A percentile compares a stretch with the other conserved stretches of the same genome.
Evolutionary conservation across 1,140 invertebrate genomes (phyloP).

Genomic region (Spodoptera litura): DNA sequence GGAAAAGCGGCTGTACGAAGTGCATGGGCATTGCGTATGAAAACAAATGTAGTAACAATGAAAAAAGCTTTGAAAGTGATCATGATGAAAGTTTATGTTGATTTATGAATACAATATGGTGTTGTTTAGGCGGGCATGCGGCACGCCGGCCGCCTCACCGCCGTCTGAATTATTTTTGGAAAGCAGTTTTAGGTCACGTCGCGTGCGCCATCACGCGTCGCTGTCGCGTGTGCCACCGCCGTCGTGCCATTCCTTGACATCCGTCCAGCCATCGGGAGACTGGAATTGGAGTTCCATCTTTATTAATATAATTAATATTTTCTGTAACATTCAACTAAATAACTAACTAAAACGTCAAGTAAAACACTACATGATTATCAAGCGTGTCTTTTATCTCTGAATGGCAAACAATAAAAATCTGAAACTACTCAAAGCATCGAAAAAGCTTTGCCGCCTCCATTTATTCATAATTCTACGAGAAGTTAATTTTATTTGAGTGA

Average conservation of each 20-base stretch:
- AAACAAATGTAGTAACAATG: not conserved
- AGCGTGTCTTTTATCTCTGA: not conserved
- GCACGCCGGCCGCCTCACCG: conserved; percentile 62
- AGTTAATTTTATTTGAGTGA: conserved; percentile 58
- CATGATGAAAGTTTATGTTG: conserved; percentile 28
- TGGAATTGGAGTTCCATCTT: too few species aligned
- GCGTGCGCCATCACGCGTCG: conserved; percentile 60
- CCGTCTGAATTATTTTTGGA: conserved; percentile 83
- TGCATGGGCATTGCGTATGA: conserved; percentile 14
- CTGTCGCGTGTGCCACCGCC: conserved; percentile 14
- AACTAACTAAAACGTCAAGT: not conserved
- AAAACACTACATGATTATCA: not conserved
- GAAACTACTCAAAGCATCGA: not conserved
- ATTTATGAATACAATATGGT: conserved; percentile 35
- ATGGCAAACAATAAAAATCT: not conserved
- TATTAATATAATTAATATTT: too few species aligned
- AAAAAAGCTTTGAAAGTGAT: conserved; percentile 31
- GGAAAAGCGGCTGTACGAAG: conserved; percentile 54
- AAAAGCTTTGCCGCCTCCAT: conserved; percentile 46
- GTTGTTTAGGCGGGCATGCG: conserved; percentile 64
- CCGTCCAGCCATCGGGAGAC: too few species aligned
- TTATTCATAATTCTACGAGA: conserved; percentile 45
- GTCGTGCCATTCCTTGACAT: conserved; percentile 21
- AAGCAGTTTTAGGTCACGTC: conserved; percentile 81
- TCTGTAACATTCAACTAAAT: too few species aligned